phyloP scores from a whole-genome alignment of 2,888 invertebrate genomes.

The Heliconius ismenius region DNA sequence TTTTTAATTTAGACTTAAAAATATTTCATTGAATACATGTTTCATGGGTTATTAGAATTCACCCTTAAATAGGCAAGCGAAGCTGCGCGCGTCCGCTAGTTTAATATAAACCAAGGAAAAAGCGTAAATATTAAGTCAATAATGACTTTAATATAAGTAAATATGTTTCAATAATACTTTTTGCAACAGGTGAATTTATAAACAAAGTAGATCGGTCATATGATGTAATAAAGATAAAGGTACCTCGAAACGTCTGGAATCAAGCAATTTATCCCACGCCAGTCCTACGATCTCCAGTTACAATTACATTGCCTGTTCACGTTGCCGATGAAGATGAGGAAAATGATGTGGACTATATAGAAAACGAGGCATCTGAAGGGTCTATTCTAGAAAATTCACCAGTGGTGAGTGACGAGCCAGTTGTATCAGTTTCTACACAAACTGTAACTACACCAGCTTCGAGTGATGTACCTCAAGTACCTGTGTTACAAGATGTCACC shows the following conservation, averaged over 20 bases:
- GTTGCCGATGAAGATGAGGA: constrained; percentile 60
- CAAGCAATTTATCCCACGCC: constrained; percentile 68
- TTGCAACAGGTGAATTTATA: constrained; percentile 42
- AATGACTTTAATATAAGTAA: neutral
- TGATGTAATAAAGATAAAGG: constrained; percentile 63
- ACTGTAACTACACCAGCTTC: constrained; percentile 43
- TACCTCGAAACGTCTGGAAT: constrained; percentile 64
- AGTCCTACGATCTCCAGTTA: constrained; percentile 69
- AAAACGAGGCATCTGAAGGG: constrained; percentile 51
- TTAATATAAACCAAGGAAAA: constrained; percentile 9
- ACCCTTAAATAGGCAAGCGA: no score
- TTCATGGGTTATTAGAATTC: no score
- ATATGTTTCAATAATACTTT: neutral
- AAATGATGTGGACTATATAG: constrained; percentile 47
- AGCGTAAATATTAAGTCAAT: neutral
- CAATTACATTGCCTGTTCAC: constrained; percentile 70
- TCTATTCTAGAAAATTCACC: constrained; percentile 49
- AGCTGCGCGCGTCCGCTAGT: no score
- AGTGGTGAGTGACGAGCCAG: constrained; percentile 46
- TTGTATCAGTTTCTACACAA: constrained; percentile 42
- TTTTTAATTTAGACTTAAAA: no score
- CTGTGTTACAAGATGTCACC: constrained; percentile 53
- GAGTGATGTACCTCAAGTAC: constrained; percentile 51
- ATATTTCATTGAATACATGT: no score
- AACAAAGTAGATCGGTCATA: constrained; percentile 58